Conservation (phyloP, 2,888 invertebrate species). For the Orchesellides sinensis region DNA sequence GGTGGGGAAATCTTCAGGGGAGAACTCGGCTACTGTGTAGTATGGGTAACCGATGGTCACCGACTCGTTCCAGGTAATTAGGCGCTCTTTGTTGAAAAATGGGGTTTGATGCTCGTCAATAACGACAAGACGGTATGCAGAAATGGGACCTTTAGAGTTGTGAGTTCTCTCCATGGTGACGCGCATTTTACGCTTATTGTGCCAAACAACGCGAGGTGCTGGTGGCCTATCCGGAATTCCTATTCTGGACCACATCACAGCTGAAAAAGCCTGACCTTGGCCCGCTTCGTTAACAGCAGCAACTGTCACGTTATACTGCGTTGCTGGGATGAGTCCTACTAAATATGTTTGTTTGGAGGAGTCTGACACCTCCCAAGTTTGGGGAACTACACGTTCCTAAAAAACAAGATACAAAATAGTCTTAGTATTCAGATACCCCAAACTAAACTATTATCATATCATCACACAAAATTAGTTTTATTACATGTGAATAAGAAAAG, state of each 20-base stretch:
- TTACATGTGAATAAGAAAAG: slow-evolving; percentile 75
- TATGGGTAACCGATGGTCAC: slow-evolving; percentile 84
- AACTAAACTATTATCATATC: neutral
- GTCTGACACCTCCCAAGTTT: slow-evolving; percentile 68
- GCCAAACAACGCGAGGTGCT: slow-evolving; percentile 82
- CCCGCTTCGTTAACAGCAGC: slow-evolving; percentile 81
- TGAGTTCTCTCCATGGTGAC: slow-evolving; percentile 82
- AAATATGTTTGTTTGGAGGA: slow-evolving; percentile 74
- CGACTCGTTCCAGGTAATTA: slow-evolving; percentile 84
- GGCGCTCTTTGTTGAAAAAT: slow-evolving; percentile 81
- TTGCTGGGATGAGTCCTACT: slow-evolving; percentile 83
- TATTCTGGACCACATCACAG: slow-evolving; percentile 84
- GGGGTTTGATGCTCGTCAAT: slow-evolving; percentile 80
- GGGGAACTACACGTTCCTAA: slow-evolving; percentile 50
- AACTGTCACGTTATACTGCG: slow-evolving; percentile 86
- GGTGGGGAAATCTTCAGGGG: slow-evolving; percentile 78
- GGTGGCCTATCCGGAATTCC: slow-evolving; percentile 84
- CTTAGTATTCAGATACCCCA: neutral
- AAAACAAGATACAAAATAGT: neutral
- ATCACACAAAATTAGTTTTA: neutral
- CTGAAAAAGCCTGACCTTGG: slow-evolving; percentile 80
- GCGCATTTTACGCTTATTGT: slow-evolving; percentile 82
- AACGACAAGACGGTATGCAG: slow-evolving; percentile 85
- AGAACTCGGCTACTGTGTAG: slow-evolving; percentile 89
- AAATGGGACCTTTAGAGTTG: slow-evolving; percentile 88